phyloP scores from a whole-genome alignment of 2,113 vertebrate species.

The Aythya baeri region DNA sequence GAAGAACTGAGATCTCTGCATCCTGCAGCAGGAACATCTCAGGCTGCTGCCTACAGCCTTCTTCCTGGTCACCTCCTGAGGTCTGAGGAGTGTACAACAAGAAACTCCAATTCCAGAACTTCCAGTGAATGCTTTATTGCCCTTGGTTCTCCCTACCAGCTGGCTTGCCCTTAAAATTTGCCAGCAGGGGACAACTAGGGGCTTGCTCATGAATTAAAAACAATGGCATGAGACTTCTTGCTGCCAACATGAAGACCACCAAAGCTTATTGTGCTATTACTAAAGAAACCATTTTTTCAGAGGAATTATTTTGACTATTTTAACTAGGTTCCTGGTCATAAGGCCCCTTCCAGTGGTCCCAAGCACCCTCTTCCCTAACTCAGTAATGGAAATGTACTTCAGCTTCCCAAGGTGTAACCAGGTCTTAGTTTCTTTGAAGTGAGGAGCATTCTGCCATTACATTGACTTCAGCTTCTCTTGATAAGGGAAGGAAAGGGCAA shows the following conservation, averaged over 20 bases:
- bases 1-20: background rate
- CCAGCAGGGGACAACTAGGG: background rate
- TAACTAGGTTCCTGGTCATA: background rate
- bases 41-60: background rate
- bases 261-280: background rate
- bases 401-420: background rate
- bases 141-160: background rate
- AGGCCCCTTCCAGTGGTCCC: background rate
- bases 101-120: background rate
- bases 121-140: background rate
- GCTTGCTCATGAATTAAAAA: background rate
- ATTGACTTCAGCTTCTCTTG: background rate
- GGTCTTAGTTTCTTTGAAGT: background rate
- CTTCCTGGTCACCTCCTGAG: background rate
- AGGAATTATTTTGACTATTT: background rate
- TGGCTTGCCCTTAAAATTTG: background rate
- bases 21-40: background rate
- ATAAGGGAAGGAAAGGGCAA: background rate
- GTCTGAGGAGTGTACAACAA: background rate
- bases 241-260: background rate
- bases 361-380: background rate
- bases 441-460: background rate
- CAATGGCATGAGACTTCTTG: background rate
- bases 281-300: background rate
- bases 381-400: background rate